Evolutionary conservation across 2,888 invertebrate species (phyloP).

Genomic region (Drosophila meridiana): DNA sequence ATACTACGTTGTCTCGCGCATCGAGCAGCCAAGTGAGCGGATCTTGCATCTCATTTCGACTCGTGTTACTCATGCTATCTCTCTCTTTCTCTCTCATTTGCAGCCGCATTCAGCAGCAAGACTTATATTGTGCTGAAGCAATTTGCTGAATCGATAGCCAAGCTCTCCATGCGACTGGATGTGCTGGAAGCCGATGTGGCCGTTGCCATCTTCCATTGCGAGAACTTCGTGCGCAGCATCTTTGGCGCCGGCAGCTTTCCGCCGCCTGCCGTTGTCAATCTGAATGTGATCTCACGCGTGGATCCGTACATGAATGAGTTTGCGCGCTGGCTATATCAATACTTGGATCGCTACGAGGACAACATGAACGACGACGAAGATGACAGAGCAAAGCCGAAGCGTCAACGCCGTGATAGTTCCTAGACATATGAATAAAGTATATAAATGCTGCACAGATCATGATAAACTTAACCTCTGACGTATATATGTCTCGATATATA

Average conservation of each 20-base stretch:
- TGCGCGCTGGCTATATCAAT: slow-evolving; percentile 76
- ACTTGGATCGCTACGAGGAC: slow-evolving; percentile 65
- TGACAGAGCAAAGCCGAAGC: slow-evolving; percentile 20
- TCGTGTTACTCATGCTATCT: slow-evolving; percentile 4
- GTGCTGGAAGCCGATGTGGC: slow-evolving; percentile 80
- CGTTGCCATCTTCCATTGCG: slow-evolving; percentile 82
- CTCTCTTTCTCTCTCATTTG: background rate
- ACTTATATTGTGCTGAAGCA: slow-evolving; percentile 79
- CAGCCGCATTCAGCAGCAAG: slow-evolving; percentile 82
- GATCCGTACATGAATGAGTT: slow-evolving; percentile 80
- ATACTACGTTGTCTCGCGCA: slow-evolving; percentile 85
- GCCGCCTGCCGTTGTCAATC: slow-evolving; percentile 69
- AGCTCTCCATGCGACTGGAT: slow-evolving; percentile 79
- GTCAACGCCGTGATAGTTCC: slow-evolving; percentile 12
- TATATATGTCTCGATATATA: slow-evolving; percentile 1
- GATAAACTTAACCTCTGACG: background rate
- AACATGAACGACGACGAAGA: slow-evolving; percentile 4
- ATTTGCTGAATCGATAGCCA: slow-evolving; percentile 84
- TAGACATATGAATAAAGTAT: background rate
- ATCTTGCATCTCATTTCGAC: slow-evolving; percentile 21
- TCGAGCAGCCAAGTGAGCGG: slow-evolving; percentile 81
- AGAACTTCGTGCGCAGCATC: slow-evolving; percentile 76
- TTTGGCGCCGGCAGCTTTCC: slow-evolving; percentile 71
- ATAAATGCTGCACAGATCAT: background rate
- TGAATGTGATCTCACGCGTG: slow-evolving; percentile 73